These are phyloP conservation scores for Gobionotothen gibberifrons DNA, from an alignment of 2,797 vertebrate species.

Conservation along the genomic window DNA sequence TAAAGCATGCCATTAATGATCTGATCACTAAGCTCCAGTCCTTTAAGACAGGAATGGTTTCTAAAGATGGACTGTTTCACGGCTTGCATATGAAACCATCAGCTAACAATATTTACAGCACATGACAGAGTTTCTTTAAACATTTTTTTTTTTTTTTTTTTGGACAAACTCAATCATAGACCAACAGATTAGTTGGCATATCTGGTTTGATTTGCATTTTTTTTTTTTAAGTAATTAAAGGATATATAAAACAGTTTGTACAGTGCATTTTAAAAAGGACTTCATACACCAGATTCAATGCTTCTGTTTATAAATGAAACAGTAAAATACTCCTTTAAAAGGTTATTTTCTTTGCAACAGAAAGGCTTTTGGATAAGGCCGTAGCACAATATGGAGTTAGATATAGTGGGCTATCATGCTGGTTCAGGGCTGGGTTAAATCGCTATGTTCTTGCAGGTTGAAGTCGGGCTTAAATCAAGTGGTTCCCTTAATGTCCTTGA, in stretches of 20 bases:
- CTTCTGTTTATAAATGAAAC: slow-evolving; percentile 62
- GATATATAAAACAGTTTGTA: slow-evolving; percentile 60
- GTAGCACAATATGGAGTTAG: slow-evolving; percentile 49
- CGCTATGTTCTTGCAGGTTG: slow-evolving; percentile 51
- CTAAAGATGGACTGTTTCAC: not conserved
- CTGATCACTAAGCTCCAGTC: slow-evolving; percentile 23
- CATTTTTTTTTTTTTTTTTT: not conserved
- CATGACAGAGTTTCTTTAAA: slow-evolving; percentile 16
- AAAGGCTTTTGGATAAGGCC: slow-evolving; percentile 40
- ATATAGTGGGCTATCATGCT: slow-evolving; percentile 37
- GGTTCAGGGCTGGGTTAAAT: slow-evolving; percentile 49
- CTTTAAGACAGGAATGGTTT: slow-evolving; percentile 26
- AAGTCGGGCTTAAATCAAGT: slow-evolving; percentile 61
- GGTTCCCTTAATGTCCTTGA: slow-evolving; percentile 66
- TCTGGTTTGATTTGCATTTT: slow-evolving; percentile 32
- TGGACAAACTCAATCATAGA: slow-evolving; percentile 27
- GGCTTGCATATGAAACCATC: slow-evolving; percentile 37
- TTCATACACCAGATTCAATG: slow-evolving; percentile 62
- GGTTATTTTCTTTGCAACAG: slow-evolving; percentile 33
- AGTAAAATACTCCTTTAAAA: slow-evolving; percentile 50
- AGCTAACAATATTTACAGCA: slow-evolving; percentile 53
- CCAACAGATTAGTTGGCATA: slow-evolving; percentile 13
- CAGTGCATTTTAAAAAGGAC: slow-evolving; percentile 64
- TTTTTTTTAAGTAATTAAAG: slow-evolving; percentile 42
- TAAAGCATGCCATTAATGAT: slow-evolving; percentile 35